phyloP scores from a whole-genome alignment of 92 coral and sea anemone species.

The Metridium senile region DNA sequence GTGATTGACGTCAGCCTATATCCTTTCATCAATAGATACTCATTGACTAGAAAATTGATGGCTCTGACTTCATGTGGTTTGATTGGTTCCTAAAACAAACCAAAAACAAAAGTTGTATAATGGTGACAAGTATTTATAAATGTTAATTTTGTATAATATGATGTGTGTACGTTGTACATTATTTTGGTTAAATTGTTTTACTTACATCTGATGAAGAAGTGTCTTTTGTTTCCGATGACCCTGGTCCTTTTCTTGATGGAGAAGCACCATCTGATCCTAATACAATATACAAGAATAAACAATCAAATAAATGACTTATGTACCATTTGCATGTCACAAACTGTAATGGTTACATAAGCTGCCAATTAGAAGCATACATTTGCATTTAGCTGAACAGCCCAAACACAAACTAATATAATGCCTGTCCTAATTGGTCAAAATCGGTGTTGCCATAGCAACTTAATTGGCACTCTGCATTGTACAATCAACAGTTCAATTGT shows the following conservation, averaged over 20 bases:
- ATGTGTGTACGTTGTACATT: no score
- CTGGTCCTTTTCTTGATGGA: constrained; percentile 37
- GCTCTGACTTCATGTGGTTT: constrained; percentile 97
- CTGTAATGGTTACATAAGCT: no score
- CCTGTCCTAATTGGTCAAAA: no score
- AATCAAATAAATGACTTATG: no score
- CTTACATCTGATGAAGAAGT: constrained; percentile 37
- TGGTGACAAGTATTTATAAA: not conserved
- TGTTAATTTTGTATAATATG: no score
- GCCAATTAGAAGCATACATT: no score
- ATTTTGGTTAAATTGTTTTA: not conserved
- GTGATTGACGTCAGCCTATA: constrained; percentile 95
- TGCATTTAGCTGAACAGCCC: no score
- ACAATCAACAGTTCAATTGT: no score
- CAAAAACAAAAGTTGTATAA: not conserved
- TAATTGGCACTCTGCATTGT: no score
- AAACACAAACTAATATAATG: no score
- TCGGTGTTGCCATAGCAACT: no score
- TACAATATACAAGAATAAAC: not conserved
- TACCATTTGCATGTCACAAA: no score
- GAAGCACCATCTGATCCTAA: constrained; percentile 29
- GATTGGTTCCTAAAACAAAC: constrained; percentile 64
- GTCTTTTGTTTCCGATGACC: constrained; percentile 34
- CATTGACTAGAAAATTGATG: constrained; percentile 93
- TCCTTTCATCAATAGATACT: constrained; percentile 76